Evolutionary conservation across 1,140 invertebrate genomes (phyloP), one percentile per base, ranked within the genome.

Genomic region (Bombus cullumanus): DNA sequence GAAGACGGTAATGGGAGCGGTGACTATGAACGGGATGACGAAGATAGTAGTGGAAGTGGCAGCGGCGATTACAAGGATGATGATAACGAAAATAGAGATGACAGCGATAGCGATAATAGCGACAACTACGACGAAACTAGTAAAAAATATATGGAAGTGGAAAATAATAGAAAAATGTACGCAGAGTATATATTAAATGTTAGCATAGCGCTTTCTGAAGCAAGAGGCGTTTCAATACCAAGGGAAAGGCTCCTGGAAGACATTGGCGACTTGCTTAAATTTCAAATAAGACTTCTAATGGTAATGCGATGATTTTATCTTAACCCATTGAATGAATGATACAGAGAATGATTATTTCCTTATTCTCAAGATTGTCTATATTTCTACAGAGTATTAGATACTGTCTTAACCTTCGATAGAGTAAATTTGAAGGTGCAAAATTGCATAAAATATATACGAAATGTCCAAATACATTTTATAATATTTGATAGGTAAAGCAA

Each of bases 161-260:
- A 12, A 62, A 62, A 28, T 34, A 15, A 6, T 0, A 78, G 53
- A 39, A 4, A n/a, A n/a, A 34, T 31, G 34, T 89, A 88, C n/a
- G 37, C 41, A 18, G 9, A 69, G 12, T 88, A 85, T 2, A 75
- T 89, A 10, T 43, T 72, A 2, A 78, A 89, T 39, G 86, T 89
- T 69, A 75, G 53, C 18, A 28, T 34, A 13, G 74, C 59, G 18
- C 37, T 89, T 69, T 69, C 83, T 25, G 47, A 89, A 69, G 83
- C 28, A 31, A 78, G 68, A 78, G 74, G 68, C 8, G 43, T 72
- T 5, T 18, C 15, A 18, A 37, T 89, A 10, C n/a, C 83, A 0
- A 53, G 77, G 13, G 47, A 85, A 39, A 31, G 43, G 1, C 69
- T 89, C 3, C 0, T 25, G 31, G 43, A 66, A 71, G 83, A 89